A percentile compares a stretch with the other conserved stretches of the same genome.
Evolutionary conservation across 2,797 vertebrate genomes (phyloP).

Genomic region (Poecilia velifera): DNA sequence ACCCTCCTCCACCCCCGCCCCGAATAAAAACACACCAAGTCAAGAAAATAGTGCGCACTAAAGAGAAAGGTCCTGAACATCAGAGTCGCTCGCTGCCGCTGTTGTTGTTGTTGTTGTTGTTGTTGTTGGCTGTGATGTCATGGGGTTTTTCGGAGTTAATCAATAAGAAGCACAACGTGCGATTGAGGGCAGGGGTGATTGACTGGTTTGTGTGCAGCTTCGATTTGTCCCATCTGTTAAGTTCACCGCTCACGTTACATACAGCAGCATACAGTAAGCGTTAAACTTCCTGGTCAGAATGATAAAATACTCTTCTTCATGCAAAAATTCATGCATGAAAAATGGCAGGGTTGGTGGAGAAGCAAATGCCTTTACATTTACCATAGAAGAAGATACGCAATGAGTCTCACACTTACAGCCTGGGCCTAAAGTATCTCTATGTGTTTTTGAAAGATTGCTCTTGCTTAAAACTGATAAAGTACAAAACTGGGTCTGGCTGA

Average conservation of each 20-base stretch:
- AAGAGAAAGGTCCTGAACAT: neutral
- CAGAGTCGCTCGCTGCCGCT: neutral
- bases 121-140: constrained; percentile 38
- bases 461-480: neutral
- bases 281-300: neutral
- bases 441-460: neutral
- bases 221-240: constrained; percentile 49
- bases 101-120: neutral
- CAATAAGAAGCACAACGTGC: constrained; percentile 54
- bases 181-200: constrained; percentile 57
- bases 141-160: constrained; percentile 47
- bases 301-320: constrained; percentile 6
- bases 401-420: neutral
- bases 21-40: neutral
- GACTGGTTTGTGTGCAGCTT: constrained; percentile 64
- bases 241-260: constrained; percentile 24
- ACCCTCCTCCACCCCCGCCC: neutral
- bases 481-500: neutral
- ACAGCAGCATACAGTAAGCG: constrained; percentile 5
- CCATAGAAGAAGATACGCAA: neutral
- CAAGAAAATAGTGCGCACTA: constrained; percentile 15
- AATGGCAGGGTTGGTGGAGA: neutral
- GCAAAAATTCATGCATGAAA: constrained; percentile 6
- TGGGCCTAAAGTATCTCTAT: neutral
- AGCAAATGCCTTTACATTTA: neutral